Evolutionary conservation across 2,113 vertebrate genomes (phyloP), one percentile per base, ranked within the genome.

Genomic region (Aphelocoma coerulescens): DNA sequence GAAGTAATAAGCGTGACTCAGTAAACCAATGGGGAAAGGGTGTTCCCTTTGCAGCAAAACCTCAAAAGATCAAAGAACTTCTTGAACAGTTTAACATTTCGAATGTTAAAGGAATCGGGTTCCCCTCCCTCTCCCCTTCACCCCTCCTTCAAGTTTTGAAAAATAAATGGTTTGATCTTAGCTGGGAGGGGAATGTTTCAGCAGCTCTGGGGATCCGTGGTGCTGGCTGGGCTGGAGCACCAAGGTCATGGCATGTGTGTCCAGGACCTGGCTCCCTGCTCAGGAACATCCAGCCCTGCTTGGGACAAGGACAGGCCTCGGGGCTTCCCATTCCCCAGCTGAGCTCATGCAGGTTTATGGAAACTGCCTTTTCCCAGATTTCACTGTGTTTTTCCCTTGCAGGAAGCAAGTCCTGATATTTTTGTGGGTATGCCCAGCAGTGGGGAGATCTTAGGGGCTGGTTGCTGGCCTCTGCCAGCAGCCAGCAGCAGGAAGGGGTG

Each of bases 41-140:
- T 95, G 95, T 97, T 96, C 94, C 95, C 95, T 97, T 96, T 96
- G 96, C 95, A 95, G 95, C 91, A 90, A 97, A 97, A 93, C 95
- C 95, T 97, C 94, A 95, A 93, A 96, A 96, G 96, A 97, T 95
- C 96, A 97, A 96, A 96, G 95, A 94, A 88, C 81, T 89, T 94
- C 94, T 90, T 76, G 91, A 97, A 91, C 9, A 65, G 95, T 97
- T 96, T 96, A 97, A 95, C 95, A 94, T 97, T 95, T 96, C 4
- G 51, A 95, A 88, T 88, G 93, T 85, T 89, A 94, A 95, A 93
- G 88, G 91, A 83, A 35, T 96, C 3, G 67, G 88, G 72, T 91
- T 97, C 91, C 82, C 94, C 85, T 96, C 94, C 91, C 95, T 95
- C 86, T 95, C 88, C 86, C 92, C 72, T 88, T 95, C 76, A 71